These are phyloP conservation scores for Thyatira batis DNA, from an alignment of 2,888 invertebrate genomes.

Conservation along the genomic window DNA sequence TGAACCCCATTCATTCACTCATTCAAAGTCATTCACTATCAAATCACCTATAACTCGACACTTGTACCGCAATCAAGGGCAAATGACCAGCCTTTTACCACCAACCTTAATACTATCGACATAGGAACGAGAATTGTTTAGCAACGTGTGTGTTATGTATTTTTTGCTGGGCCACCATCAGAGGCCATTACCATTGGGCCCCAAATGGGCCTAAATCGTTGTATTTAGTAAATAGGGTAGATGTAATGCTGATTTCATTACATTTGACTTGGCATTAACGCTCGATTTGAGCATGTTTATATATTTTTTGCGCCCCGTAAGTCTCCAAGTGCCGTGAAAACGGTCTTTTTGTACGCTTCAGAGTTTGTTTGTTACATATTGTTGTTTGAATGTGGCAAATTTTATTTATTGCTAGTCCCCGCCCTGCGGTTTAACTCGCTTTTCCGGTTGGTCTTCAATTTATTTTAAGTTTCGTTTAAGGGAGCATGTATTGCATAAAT, in stretches of 20 bases:
- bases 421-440: too few species aligned
- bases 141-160: neutral
- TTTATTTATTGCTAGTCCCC: too few species aligned
- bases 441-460: too few species aligned
- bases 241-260: conserved; percentile 12
- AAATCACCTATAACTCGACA: neutral
- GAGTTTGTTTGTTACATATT: neutral
- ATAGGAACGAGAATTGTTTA: neutral
- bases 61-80: neutral
- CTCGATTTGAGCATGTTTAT: neutral
- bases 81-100: neutral
- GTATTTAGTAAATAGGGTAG: conserved; percentile 10
- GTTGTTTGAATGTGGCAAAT: too few species aligned
- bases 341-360: neutral
- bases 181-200: conserved; percentile 8
- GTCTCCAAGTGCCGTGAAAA: conserved; percentile 1
- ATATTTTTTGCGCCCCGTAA: neutral
- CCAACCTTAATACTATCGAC: neutral
- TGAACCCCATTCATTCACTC: conserved; percentile 10
- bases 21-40: neutral
- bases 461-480: too few species aligned
- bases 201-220: conserved; percentile 8
- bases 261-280: conserved; percentile 11
- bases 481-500: too few species aligned
- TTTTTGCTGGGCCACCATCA: conserved; percentile 7